phyloP scores from a whole-genome alignment of 2,113 vertebrate species.

The Rhinopithecus roxellana region DNA sequence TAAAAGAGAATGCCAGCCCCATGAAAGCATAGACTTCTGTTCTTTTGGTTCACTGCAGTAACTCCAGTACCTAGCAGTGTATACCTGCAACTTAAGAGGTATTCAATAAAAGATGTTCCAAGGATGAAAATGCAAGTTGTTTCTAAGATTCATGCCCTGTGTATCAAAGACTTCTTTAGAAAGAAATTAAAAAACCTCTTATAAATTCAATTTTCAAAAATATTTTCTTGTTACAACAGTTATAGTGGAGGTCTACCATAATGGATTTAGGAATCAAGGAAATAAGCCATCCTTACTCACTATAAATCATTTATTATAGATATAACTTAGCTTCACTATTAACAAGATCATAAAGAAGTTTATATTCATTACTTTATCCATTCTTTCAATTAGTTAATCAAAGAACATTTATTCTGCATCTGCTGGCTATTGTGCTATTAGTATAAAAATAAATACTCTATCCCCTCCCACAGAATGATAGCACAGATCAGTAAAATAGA shows the following conservation, averaged over 20 bases:
- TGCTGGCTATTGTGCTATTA: not conserved
- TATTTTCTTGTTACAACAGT: not conserved
- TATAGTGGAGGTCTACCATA: not conserved
- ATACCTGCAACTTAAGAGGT: not conserved
- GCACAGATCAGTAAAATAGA: not conserved
- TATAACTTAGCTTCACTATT: not conserved
- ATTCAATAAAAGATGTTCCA: not conserved
- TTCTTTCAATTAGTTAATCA: not conserved
- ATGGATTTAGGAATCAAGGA: not conserved
- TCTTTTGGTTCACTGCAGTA: not conserved
- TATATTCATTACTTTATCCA: not conserved
- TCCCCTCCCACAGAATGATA: too few species aligned
- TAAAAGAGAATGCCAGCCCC: not conserved
- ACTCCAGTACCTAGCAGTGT: not conserved
- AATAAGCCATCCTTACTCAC: not conserved
- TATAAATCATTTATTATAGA: not conserved
- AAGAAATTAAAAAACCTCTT: not conserved
- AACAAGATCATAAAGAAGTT: not conserved
- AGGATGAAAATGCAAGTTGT: not conserved
- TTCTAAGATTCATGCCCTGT: not conserved
- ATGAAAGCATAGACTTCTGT: not conserved
- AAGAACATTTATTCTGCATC: not conserved
- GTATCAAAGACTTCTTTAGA: not conserved
- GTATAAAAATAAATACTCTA: too few species aligned
- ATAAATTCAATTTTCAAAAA: not conserved